These are phyloP conservation scores for Peromyscus leucopus DNA, from an alignment of 2,113 vertebrate genomes.

Conservation along the genomic window DNA sequence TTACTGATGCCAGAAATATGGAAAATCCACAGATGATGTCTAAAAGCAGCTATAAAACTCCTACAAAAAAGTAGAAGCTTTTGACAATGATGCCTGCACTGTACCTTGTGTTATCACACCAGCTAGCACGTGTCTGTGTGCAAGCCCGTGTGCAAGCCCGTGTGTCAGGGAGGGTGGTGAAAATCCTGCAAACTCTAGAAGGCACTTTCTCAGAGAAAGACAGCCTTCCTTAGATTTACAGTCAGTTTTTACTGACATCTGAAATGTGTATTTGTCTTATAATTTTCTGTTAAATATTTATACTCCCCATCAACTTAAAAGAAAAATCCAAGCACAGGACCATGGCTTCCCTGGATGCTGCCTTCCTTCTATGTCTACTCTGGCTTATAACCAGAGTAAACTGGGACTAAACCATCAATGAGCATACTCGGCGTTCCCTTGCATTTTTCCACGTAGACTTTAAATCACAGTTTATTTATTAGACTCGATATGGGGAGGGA, in stretches of 20 bases:
- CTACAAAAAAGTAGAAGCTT: not conserved
- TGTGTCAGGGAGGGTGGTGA: not conserved
- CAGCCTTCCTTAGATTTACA: not conserved
- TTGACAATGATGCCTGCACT: not conserved
- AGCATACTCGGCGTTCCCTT: not conserved
- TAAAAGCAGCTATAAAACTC: constrained; percentile 1
- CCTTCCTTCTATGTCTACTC: not conserved
- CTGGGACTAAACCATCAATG: constrained; percentile 25
- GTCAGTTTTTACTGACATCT: not conserved
- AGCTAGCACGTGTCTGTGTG: not conserved
- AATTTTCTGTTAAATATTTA: constrained; percentile 27
- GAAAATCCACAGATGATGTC: constrained; percentile 14
- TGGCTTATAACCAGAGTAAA: not conserved
- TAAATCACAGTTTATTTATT: constrained; percentile 44
- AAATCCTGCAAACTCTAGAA: not conserved
- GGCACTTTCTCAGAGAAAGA: not conserved
- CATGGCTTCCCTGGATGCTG: constrained; percentile 20
- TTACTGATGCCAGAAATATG: constrained; percentile 70
- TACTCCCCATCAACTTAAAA: not conserved
- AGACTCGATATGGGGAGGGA: not conserved
- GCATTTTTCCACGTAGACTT: not conserved
- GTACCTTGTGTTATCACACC: not conserved
- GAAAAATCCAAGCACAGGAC: constrained; percentile 1
- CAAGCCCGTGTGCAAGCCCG: not conserved
- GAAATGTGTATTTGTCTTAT: not conserved